These are phyloP conservation scores for Hiodon alosoides DNA, from an alignment of 2,113 vertebrate genomes.

Conservation along the genomic window DNA sequence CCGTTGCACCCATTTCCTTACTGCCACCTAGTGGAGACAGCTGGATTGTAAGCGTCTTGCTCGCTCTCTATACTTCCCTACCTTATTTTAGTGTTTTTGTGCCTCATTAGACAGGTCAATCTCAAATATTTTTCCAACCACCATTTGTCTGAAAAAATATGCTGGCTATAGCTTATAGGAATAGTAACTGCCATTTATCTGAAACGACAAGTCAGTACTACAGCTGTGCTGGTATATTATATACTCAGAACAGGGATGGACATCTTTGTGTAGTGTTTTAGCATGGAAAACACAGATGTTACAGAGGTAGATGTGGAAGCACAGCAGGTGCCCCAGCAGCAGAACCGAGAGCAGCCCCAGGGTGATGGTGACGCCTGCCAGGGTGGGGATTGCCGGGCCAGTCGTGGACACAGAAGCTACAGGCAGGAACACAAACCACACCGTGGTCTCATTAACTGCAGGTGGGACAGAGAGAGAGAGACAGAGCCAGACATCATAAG, in stretches of 20 bases:
- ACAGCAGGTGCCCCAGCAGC: conserved; percentile 80
- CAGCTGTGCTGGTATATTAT: too few species aligned
- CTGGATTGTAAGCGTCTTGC: background rate
- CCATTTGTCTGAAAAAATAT: too few species aligned
- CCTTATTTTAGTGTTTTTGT: too few species aligned
- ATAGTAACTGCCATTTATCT: too few species aligned
- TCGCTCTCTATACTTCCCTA: too few species aligned
- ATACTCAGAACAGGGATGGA: too few species aligned
- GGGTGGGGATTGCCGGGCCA: conserved; percentile 69
- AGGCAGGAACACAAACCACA: conserved; percentile 86
- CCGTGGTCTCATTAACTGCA: conserved; percentile 71
- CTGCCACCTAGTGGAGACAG: conserved; percentile 5
- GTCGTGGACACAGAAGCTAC: conserved; percentile 69
- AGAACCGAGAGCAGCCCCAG: conserved; percentile 72
- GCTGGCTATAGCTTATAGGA: too few species aligned
- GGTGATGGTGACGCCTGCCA: conserved; percentile 73
- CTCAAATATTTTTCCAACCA: too few species aligned
- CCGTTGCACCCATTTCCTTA: background rate
- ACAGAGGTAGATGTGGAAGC: conserved; percentile 94
- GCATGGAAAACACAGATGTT: conserved; percentile 10
- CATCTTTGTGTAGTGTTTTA: too few species aligned
- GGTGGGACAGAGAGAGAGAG: conserved; percentile 9
- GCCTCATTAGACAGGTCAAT: too few species aligned
- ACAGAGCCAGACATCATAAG: background rate
- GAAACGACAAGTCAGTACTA: too few species aligned